A percentile compares a stretch with the other conserved stretches of the same genome.
These are phyloP conservation scores for Pseudomyrmex cubaensis DNA, from an alignment of 1,140 invertebrate genomes.

Conservation along the genomic window DNA sequence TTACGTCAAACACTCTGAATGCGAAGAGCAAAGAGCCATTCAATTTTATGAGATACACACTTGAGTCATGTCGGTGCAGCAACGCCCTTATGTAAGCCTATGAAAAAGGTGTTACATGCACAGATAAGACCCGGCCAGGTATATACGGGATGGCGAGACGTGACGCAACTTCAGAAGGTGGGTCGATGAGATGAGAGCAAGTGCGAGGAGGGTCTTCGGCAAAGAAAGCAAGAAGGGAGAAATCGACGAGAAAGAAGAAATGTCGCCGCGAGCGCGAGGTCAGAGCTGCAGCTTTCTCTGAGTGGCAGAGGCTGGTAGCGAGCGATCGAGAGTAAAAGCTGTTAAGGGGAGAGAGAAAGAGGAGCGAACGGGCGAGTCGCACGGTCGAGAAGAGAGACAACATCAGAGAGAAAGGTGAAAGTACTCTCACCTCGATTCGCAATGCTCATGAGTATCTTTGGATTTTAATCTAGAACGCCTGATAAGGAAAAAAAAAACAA, in stretches of 20 bases:
- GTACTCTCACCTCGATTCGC: constrained; percentile 81
- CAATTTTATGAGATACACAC: not conserved
- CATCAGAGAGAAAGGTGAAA: constrained; percentile 84
- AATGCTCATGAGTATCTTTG: constrained; percentile 60
- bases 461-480: constrained; percentile 54
- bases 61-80: not conserved
- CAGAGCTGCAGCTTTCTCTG: constrained; percentile 80
- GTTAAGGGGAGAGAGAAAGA: constrained; percentile 70
- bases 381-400: constrained; percentile 66
- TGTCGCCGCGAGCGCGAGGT: constrained; percentile 71
- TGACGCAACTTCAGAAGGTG: constrained; percentile 52
- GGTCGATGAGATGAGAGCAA: constrained; percentile 42
- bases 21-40: constrained; percentile 1
- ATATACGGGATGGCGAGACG: constrained; percentile 14
- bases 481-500: constrained; percentile 28
- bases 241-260: constrained; percentile 64
- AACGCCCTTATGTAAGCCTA: constrained; percentile 35
- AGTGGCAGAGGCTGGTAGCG: constrained; percentile 67
- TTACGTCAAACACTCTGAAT: not conserved
- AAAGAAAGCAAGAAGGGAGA: constrained; percentile 18
- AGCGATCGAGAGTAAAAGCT: constrained; percentile 85
- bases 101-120: constrained; percentile 42
- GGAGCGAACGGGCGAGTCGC: constrained; percentile 47
- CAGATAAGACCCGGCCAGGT: not conserved
- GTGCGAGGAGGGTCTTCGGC: constrained; percentile 29